A percentile compares a stretch with the other conserved stretches of the same genome.
Evolutionary conservation across 1,140 invertebrate species (phyloP).

Genomic region (Penaeus japonicus): DNA sequence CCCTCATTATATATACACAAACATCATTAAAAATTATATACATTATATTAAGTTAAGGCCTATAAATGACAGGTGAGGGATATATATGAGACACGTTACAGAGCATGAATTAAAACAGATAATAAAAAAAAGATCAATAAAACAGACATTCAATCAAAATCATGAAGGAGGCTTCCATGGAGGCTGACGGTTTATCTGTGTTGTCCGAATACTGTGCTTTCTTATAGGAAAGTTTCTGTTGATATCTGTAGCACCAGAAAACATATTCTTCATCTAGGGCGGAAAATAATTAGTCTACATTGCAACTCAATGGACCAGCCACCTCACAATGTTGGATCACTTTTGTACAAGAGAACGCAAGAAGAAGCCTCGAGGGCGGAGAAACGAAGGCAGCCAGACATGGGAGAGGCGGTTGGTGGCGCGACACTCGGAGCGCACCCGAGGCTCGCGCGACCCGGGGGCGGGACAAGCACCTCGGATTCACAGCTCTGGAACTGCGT

Average conservation of each 20-base stretch:
- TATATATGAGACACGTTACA: too few species aligned
- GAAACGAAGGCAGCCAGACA: background rate
- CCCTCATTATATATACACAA: conserved; percentile 4
- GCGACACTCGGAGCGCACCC: background rate
- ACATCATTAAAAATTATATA: background rate
- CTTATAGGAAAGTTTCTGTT: too few species aligned
- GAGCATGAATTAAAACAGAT: too few species aligned
- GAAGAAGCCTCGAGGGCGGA: background rate
- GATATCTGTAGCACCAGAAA: too few species aligned
- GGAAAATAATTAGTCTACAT: background rate
- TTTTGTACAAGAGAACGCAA: background rate
- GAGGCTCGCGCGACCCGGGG: background rate
- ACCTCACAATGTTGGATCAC: conserved; percentile 10
- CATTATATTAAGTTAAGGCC: background rate
- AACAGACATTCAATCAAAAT: too few species aligned
- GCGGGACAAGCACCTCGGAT: too few species aligned
- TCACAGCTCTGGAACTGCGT: too few species aligned
- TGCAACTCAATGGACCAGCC: conserved; percentile 18
- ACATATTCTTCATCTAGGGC: background rate
- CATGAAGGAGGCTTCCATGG: too few species aligned
- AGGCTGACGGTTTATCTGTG: too few species aligned
- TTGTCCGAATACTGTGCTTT: too few species aligned
- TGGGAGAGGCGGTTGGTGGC: background rate
- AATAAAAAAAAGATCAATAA: too few species aligned
- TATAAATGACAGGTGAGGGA: background rate